Percentiles rank a stretch among this genome's conserved stretches.
Conservation (phyloP, 2,797 vertebrate genomes). For the Myotis vivesi region DNA sequence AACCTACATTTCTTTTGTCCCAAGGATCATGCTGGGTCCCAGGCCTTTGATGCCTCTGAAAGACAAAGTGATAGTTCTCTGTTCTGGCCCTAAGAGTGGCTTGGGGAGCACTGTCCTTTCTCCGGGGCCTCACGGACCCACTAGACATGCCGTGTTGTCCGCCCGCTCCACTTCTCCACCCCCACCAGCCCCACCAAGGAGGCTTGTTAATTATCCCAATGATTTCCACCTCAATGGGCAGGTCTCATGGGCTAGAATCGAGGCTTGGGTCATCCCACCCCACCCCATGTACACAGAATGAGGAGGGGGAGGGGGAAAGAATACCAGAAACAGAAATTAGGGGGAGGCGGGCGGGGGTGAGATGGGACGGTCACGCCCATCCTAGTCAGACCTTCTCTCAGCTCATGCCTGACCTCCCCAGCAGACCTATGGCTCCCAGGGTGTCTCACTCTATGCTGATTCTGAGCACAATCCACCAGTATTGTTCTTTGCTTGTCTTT, state of each 20-base stretch:
- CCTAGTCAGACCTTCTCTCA: not conserved
- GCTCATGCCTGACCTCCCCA: not conserved
- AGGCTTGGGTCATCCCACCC: not conserved
- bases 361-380: not conserved
- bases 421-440: not conserved
- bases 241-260: not conserved
- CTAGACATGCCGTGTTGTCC: not conserved
- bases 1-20: not conserved
- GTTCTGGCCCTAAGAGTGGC: not conserved
- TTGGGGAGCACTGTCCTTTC: not conserved
- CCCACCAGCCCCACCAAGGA: not conserved
- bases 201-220: not conserved
- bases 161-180: not conserved
- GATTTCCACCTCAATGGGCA: not conserved
- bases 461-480: not conserved
- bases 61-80: not conserved
- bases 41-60: not conserved
- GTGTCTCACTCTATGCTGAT: fast-evolving
- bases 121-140: not conserved
- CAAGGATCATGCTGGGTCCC: not conserved
- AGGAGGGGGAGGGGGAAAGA: not conserved
- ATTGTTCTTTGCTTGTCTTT: not conserved
- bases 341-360: not conserved
- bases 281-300: no score
- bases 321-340: not conserved